phyloP scores from a whole-genome alignment of 1,140 invertebrate species.

The Heliconius melpomene region DNA sequence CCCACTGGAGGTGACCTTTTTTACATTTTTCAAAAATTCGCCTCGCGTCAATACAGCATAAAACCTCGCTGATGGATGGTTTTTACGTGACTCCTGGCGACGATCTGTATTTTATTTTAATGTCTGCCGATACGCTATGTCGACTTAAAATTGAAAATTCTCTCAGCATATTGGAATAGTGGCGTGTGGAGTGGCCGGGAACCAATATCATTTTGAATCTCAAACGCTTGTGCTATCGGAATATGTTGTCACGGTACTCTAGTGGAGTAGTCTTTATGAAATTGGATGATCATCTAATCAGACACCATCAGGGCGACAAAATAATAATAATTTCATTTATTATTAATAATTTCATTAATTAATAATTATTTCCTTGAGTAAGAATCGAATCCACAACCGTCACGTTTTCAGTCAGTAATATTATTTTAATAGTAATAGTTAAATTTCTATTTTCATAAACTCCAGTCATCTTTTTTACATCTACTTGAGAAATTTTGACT shows the following conservation, averaged over 20 bases:
- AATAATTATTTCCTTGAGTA: too few relatives aligned
- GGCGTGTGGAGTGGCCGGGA: not conserved
- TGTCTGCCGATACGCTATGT: slow-evolving; percentile 46
- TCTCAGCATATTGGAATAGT: slow-evolving; percentile 56
- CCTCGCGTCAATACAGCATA: slow-evolving; percentile 66
- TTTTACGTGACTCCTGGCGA: slow-evolving; percentile 71
- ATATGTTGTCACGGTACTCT: not conserved
- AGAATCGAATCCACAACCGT: too few relatives aligned
- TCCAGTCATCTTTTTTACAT: too few relatives aligned
- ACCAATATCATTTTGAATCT: slow-evolving; percentile 18
- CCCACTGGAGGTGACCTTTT: slow-evolving; percentile 62
- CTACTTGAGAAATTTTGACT: too few relatives aligned
- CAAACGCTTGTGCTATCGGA: slow-evolving; percentile 2
- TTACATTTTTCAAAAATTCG: slow-evolving; percentile 80
- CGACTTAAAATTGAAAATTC: slow-evolving; percentile 78
- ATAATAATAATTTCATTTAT: too few relatives aligned
- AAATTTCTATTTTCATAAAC: too few relatives aligned
- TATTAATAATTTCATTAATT: too few relatives aligned
- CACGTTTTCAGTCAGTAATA: too few relatives aligned
- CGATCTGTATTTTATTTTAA: slow-evolving; percentile 75
- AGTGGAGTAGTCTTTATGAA: not conserved
- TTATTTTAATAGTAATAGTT: too few relatives aligned
- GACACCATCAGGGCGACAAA: too few relatives aligned
- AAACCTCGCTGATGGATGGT: slow-evolving; percentile 73
- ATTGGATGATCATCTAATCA: not conserved